Evolutionary conservation across 2,888 invertebrate species (phyloP), one percentile per base, ranked within the genome.

Genomic region (Serrognathus titanus): DNA sequence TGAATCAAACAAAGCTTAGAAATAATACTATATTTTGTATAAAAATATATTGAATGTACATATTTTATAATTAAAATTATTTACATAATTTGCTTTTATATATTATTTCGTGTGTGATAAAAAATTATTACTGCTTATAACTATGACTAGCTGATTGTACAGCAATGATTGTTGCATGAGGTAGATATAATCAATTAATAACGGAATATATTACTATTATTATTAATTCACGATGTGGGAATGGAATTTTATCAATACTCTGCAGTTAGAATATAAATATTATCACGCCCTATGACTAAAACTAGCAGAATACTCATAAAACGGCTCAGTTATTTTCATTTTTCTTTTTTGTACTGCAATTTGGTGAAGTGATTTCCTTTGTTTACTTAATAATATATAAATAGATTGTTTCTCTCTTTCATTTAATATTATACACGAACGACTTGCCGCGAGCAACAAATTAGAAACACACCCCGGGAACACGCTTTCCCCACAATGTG

Each of bases 131-230:
- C 50, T 51, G 52, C 55, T 58, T 55, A 55, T 64, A 73, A 69
- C 76, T 77, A 77, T 77, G 77, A 77, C 77, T 77, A 77, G 77
- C 77, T 77, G 77, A 74, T 75, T 74, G 74, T 77, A 77, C 77
- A 77, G 76, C 76, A 76, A 75, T 75, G 74, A 75, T 75, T 76
- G 76, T 77, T 75, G 74, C 72, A 73, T 77, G 77, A 77, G 77
- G 77, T 77, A 77, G 77, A 74, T 75, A 43, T n/a, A 38, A 38
- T 35, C 36, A 39, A 54, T 58, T 45, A 50, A 50, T 49, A 58
- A 58, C 55, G 58, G 55, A 58, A 58, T 58, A 69, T 63, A 62
- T 58, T 53, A 48, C 55, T 50, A 58, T 52, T 60, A 20, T 43
- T 55, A 43, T 43, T 50, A 38, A 51, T 49, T 53, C 51, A 56